phyloP scores from a whole-genome alignment of 2,888 invertebrate genomes.

The Orthosia cruda region DNA sequence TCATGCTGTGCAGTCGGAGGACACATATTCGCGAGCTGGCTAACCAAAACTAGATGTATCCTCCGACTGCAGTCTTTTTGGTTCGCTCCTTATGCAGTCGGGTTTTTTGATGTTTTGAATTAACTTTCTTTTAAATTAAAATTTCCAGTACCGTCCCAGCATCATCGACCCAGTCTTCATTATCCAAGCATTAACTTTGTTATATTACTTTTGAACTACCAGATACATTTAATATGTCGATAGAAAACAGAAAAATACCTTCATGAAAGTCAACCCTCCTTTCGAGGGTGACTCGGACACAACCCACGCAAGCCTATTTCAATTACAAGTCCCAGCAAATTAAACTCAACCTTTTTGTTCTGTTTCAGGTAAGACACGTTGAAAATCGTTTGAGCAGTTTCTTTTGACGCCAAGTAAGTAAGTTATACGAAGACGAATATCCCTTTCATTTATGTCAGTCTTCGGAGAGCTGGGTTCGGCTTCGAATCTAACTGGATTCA shows the following conservation, averaged over 20 bases:
- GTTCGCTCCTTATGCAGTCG: too few relatives aligned
- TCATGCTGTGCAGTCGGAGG: too few relatives aligned
- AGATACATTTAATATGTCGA: conserved; percentile 14
- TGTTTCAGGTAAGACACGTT: conserved; percentile 72
- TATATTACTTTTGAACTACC: conserved; percentile 13
- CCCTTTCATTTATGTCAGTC: conserved; percentile 44
- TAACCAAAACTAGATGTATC: too few relatives aligned
- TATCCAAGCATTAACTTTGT: conserved; percentile 1
- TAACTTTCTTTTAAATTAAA: too few relatives aligned
- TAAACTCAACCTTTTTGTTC: conserved; percentile 68
- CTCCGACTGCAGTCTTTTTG: too few relatives aligned
- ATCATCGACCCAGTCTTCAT: background rate
- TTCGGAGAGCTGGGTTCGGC: background rate
- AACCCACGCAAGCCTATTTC: conserved; percentile 47
- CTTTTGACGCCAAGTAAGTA: conserved; percentile 56
- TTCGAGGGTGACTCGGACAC: conserved; percentile 13
- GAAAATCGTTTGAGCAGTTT: conserved; percentile 48
- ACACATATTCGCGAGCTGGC: too few relatives aligned
- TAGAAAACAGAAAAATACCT: conserved; percentile 37
- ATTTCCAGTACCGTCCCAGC: too few relatives aligned
- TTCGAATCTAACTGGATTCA: too few relatives aligned
- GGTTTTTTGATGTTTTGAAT: too few relatives aligned
- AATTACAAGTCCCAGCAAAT: conserved; percentile 56
- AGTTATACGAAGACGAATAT: conserved; percentile 39
- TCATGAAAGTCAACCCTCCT: conserved; percentile 31